Evolutionary conservation across 2,797 vertebrate genomes (phyloP).

Genomic region (Pipistrellus pipistrellus): DNA sequence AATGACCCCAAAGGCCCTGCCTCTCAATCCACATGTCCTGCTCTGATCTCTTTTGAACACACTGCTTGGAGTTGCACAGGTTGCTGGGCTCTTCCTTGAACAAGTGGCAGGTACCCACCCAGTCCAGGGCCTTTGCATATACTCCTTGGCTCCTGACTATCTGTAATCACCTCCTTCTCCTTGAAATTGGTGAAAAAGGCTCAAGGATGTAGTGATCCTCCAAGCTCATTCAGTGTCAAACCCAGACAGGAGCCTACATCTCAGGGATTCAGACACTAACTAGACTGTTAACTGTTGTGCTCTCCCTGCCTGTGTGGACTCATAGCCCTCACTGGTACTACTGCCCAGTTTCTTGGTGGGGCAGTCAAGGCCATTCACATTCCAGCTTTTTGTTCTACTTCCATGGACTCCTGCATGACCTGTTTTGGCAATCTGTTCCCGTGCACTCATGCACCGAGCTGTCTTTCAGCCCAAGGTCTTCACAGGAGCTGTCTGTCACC

Average conservation of each 20-base stretch:
- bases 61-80: background rate
- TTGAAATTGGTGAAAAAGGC: background rate
- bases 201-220: background rate
- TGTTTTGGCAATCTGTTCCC: background rate
- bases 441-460: too few relatives aligned
- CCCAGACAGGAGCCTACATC: background rate
- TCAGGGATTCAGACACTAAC: background rate
- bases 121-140: background rate
- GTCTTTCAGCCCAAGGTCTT: background rate
- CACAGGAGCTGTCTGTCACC: background rate
- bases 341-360: background rate
- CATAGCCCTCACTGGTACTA: background rate
- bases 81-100: background rate
- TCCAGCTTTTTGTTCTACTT: background rate
- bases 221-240: background rate
- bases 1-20: background rate
- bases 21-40: too few relatives aligned
- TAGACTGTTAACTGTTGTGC: background rate
- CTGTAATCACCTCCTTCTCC: background rate
- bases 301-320: background rate
- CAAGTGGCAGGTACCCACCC: fast-evolving
- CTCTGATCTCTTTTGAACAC: background rate
- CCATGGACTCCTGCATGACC: background rate
- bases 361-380: background rate
- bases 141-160: background rate